phyloP scores from a whole-genome alignment of 2,113 vertebrate species.

The Ondatra zibethicus region DNA sequence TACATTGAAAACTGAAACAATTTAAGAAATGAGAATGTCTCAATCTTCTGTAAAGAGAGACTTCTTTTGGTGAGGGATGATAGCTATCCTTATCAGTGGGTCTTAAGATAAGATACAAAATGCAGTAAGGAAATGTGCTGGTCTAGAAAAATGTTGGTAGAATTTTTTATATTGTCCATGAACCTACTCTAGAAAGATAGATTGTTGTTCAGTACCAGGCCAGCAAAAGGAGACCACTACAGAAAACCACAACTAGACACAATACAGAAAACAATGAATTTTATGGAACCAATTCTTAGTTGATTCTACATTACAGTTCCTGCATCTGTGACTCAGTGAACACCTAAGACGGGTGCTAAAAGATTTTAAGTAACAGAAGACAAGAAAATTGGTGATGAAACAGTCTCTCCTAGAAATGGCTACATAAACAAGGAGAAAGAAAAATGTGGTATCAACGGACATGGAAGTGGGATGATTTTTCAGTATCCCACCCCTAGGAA shows the following conservation, averaged over 20 bases:
- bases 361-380: neutral
- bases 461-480: no score
- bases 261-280: neutral
- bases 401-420: neutral
- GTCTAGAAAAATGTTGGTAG: neutral
- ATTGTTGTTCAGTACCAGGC: neutral
- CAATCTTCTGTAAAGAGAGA: neutral
- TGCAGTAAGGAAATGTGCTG: neutral
- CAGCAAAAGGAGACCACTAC: neutral
- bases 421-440: neutral
- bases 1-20: neutral
- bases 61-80: neutral
- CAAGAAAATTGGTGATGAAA: neutral
- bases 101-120: neutral
- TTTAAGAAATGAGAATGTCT: neutral
- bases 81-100: neutral
- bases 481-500: neutral
- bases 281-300: neutral
- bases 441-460: neutral
- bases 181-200: neutral
- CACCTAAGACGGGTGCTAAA: neutral
- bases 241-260: neutral
- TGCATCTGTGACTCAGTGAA: neutral
- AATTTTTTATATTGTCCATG: neutral
- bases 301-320: neutral